Base-by-base conservation (phyloP, 2,888 invertebrate genomes). In the Stenurella melanura region DNA sequence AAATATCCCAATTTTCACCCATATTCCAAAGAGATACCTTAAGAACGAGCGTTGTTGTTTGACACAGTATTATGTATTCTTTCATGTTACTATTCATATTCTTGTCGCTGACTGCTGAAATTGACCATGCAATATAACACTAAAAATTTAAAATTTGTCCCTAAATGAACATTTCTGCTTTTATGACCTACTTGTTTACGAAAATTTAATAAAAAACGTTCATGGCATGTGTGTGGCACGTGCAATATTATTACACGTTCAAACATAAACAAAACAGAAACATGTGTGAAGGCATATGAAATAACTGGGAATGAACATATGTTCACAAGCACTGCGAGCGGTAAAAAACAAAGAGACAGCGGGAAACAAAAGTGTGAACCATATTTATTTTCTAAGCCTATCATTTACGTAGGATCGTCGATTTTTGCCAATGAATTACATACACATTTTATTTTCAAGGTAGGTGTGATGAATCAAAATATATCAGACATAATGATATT, bases 201-300 rank as follows among this genome's bases (percentile, higher is more conserved):
- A 58, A n/a, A 70, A 63, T 72, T 72, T 63, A 73, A 74, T 75
- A 78, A 78, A 80, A 80, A 80, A 78, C 66, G 73, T 70, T 68
- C 21, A 64, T 68, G 75, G 78, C 78, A 81, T 81, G 78, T 81
- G 82, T 74, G 74, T 71, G 78, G 78, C 80, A 78, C 78, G 80
- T 78, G 75, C 73, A 78, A 73, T 77, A 80, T 81, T 80, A 82
- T 83, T 83, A 80, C 81, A 78, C 78, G 81, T 81, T 76, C 75
- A 78, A 81, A 80, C 79, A 80, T 83, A 83, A 81, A 83, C 82
- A 83, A 80, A 82, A 80, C 74, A 78, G 80, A 79, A 82, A 80
- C 82, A 81, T 79, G 82, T 81, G 80, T 77, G 80, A 34, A 72
- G 72, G 67, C 74, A 61, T 71, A 61, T 67, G 61, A 60, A 76